phyloP scores from a whole-genome alignment of 2,888 invertebrate species.

The Phania funesta region DNA sequence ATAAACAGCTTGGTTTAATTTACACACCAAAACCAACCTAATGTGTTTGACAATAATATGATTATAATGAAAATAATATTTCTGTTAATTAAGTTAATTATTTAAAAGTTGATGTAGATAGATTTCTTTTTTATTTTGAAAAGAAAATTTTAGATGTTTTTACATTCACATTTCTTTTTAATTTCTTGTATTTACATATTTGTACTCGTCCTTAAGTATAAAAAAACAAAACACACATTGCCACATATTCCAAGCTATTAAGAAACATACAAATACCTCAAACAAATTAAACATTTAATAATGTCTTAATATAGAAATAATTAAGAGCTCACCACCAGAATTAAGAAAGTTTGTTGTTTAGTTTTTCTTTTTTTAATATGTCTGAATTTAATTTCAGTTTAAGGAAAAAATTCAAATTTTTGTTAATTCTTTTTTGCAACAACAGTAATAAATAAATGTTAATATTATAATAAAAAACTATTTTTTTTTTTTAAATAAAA shows the following conservation, averaged over 20 bases:
- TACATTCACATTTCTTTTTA: not conserved
- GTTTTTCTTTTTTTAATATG: too few species aligned
- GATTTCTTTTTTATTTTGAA: not conserved
- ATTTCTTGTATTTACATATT: slow-evolving; percentile 42
- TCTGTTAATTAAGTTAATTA: not conserved
- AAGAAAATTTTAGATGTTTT: not conserved
- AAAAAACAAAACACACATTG: not conserved
- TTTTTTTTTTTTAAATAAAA: too few species aligned
- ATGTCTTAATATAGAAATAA: too few species aligned
- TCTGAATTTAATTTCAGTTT: too few species aligned
- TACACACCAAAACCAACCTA: slow-evolving; percentile 2
- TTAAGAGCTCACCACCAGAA: too few species aligned
- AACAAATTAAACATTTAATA: slow-evolving; percentile 2
- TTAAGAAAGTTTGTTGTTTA: too few species aligned
- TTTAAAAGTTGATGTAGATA: not conserved
- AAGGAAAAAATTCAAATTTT: too few species aligned
- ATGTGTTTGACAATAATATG: slow-evolving; percentile 53
- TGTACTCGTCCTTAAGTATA: slow-evolving; percentile 5
- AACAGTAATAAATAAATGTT: too few species aligned
- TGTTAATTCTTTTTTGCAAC: too few species aligned
- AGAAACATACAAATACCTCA: slow-evolving; percentile 58
- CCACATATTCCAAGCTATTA: slow-evolving; percentile 36
- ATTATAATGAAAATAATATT: not conserved
- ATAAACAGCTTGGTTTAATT: slow-evolving; percentile 23
- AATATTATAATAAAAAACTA: too few species aligned